A percentile compares a stretch with the other conserved stretches of the same genome.
phyloP scores from a whole-genome alignment of 1,140 invertebrate species.

The Trichonephila inaurata region DNA sequence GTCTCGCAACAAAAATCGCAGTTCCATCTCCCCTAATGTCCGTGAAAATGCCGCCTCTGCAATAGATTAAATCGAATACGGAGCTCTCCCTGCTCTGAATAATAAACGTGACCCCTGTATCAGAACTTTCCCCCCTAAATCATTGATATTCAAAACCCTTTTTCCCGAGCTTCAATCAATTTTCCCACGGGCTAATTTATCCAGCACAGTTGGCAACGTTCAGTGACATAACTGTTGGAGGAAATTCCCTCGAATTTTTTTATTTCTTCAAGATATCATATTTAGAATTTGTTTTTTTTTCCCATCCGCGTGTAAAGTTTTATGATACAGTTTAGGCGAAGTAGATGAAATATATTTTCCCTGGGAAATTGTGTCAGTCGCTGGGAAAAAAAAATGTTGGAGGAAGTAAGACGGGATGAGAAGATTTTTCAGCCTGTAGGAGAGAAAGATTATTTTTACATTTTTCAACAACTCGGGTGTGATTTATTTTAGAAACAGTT shows the following conservation, averaged over 20 bases:
- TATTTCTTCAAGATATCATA: slow-evolving; percentile 17
- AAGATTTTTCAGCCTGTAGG: no score
- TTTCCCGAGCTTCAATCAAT: slow-evolving; percentile 7
- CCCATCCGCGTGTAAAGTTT: background rate
- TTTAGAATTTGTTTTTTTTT: background rate
- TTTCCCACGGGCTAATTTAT: slow-evolving; percentile 17
- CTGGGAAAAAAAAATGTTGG: background rate
- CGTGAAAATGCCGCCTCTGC: background rate
- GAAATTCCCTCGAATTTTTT: background rate
- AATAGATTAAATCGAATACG: background rate
- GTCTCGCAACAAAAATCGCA: no score
- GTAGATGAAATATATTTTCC: slow-evolving; percentile 2
- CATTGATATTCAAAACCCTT: slow-evolving; percentile 26
- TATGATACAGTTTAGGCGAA: slow-evolving; percentile 1
- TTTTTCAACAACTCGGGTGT: no score
- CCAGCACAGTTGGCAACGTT: background rate
- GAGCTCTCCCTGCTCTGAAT: background rate
- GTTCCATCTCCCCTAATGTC: background rate
- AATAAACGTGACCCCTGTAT: background rate
- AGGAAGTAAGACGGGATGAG: background rate
- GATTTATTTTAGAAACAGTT: no score
- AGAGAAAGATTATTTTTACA: no score
- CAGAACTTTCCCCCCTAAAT: background rate
- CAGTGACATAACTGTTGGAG: slow-evolving; percentile 1
- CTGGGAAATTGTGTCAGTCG: background rate